phyloP scores from a whole-genome alignment of 2,113 vertebrate genomes.

The Oxygymnocypris stewartii region DNA sequence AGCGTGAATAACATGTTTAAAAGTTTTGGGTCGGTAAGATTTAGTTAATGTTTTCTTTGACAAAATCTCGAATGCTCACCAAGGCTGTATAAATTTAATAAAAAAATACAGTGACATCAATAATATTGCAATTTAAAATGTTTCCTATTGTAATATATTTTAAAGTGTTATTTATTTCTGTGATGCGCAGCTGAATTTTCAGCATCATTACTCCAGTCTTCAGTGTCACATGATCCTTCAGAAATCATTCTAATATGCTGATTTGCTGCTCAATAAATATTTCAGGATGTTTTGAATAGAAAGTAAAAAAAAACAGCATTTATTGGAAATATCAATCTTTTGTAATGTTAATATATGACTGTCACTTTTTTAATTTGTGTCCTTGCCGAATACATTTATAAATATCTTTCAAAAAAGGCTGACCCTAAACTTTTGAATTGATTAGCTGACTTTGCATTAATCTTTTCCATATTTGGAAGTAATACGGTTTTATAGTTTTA shows the following conservation, averaged over 20 bases:
- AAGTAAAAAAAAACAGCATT: too few relatives aligned
- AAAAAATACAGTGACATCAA: not conserved
- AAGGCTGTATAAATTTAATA: not conserved
- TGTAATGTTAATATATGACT: too few relatives aligned
- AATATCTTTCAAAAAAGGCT: not conserved
- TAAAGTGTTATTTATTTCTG: not conserved
- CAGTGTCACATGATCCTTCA: not conserved
- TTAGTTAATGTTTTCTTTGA: not conserved
- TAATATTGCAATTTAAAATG: too few relatives aligned
- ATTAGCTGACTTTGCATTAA: not conserved
- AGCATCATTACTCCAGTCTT: not conserved
- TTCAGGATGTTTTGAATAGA: not conserved
- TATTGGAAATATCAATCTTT: too few relatives aligned
- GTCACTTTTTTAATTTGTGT: not conserved
- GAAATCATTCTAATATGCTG: not conserved
- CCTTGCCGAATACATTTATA: not conserved
- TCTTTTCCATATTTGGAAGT: not conserved
- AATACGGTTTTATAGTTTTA: not conserved
- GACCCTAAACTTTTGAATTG: not conserved
- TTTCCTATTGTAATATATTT: not conserved
- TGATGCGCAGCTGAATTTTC: not conserved
- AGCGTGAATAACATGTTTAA: not conserved
- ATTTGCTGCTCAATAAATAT: not conserved
- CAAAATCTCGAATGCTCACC: not conserved
- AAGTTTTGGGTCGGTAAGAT: not conserved